phyloP scores from a whole-genome alignment of 2,797 vertebrate species.

The Hyperoplus lanceolatus region DNA sequence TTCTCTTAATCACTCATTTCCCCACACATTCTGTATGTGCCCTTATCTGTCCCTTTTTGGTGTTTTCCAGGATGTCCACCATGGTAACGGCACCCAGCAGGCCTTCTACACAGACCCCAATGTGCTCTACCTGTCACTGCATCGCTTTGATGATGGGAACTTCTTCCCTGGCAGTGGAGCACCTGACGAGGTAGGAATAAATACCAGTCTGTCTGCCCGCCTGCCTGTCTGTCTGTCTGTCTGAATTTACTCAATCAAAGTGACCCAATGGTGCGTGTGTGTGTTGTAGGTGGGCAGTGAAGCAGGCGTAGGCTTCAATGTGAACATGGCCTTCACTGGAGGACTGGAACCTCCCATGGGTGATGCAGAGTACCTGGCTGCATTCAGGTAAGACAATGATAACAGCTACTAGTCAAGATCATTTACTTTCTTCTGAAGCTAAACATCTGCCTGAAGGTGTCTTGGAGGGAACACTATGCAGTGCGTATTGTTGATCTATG shows the following conservation, averaged over 20 bases:
- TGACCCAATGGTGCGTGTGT: not conserved
- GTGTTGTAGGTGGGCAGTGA: slow-evolving; percentile 90
- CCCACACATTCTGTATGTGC: not conserved
- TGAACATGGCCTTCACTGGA: slow-evolving; percentile 97
- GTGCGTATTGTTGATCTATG: slow-evolving; percentile 21
- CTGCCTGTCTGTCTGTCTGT: not conserved
- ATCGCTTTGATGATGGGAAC: slow-evolving; percentile 98
- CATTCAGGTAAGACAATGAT: slow-evolving; percentile 90
- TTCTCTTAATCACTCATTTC: not conserved
- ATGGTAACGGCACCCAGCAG: slow-evolving; percentile 97
- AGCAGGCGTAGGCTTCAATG: slow-evolving; percentile 93
- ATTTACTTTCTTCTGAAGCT: not conserved
- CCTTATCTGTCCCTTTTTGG: not conserved
- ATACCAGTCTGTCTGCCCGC: not conserved
- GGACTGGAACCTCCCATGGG: slow-evolving; percentile 96
- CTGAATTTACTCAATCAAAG: not conserved
- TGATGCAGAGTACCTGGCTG: slow-evolving; percentile 93
- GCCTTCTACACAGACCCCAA: slow-evolving; percentile 95
- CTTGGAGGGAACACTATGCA: not conserved
- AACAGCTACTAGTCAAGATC: not conserved
- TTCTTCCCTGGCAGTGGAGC: slow-evolving; percentile 98
- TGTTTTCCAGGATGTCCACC: slow-evolving; percentile 92
- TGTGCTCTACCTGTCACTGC: slow-evolving; percentile 94
- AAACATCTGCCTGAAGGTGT: not conserved
- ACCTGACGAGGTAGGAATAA: slow-evolving; percentile 90